Conservation (phyloP, 2,113 vertebrate species). For the Tichodroma muraria region DNA sequence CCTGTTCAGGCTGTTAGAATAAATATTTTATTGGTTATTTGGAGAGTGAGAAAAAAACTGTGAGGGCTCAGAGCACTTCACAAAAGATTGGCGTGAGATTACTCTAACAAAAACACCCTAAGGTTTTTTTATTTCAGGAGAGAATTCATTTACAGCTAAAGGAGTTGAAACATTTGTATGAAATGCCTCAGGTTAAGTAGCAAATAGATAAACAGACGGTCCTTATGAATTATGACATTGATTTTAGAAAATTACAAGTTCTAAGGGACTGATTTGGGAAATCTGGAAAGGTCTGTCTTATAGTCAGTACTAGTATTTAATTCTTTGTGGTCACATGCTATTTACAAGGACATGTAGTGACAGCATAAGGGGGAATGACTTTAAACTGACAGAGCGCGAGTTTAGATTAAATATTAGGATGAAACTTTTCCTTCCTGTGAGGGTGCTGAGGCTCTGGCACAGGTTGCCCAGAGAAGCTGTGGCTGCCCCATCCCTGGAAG, state of each 20-base stretch:
- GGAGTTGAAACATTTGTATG: constrained; percentile 24
- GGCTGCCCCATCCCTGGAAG: not conserved
- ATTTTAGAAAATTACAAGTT: not conserved
- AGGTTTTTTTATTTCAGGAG: constrained; percentile 48
- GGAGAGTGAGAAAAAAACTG: not conserved
- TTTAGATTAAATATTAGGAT: not conserved
- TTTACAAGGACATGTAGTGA: not conserved
- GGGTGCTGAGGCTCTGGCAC: not conserved
- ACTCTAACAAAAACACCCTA: not conserved
- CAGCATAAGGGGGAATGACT: not conserved
- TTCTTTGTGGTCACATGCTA: not conserved
- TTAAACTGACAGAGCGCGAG: not conserved
- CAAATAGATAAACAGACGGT: not conserved
- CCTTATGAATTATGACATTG: not conserved
- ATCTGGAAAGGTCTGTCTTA: not conserved
- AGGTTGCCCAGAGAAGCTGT: not conserved
- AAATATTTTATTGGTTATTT: constrained; percentile 62
- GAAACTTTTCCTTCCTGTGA: not conserved
- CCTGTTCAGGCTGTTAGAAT: not conserved
- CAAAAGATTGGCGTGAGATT: constrained; percentile 49
- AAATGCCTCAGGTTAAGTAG: not conserved
- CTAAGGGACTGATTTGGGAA: not conserved
- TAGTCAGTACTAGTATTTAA: not conserved
- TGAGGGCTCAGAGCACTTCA: not conserved
- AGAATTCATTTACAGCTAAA: constrained; percentile 49